phyloP scores from a whole-genome alignment of 2,797 vertebrate species.

The Sparidentex hasta region DNA sequence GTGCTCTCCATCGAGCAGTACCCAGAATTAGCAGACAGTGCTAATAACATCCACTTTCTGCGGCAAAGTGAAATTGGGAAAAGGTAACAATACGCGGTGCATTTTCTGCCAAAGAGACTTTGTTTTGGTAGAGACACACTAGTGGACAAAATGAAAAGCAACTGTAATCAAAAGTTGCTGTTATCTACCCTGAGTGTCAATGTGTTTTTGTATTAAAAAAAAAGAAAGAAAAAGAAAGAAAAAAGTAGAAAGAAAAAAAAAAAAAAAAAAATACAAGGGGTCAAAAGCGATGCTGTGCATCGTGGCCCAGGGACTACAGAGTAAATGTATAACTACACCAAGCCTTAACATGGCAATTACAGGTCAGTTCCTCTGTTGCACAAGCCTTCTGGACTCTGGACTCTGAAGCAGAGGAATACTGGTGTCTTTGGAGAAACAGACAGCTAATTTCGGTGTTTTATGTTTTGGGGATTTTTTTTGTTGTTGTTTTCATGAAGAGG shows the following conservation, averaged over 20 bases:
- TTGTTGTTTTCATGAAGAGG: constrained; percentile 90
- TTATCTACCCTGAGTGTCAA: constrained; percentile 69
- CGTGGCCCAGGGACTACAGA: constrained; percentile 87
- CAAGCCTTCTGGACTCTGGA: constrained; percentile 90
- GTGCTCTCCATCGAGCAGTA: constrained; percentile 99
- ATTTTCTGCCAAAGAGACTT: constrained; percentile 90
- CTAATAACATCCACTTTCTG: constrained; percentile 98
- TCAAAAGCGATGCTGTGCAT: constrained; percentile 89
- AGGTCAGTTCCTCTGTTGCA: constrained; percentile 93
- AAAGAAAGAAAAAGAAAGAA: constrained; percentile 6
- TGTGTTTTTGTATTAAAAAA: constrained; percentile 78
- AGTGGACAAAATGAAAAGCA: constrained; percentile 66
- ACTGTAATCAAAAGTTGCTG: constrained; percentile 61
- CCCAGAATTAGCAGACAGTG: constrained; percentile 97
- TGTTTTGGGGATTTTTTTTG: constrained; percentile 66
- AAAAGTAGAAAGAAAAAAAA: constrained; percentile 19
- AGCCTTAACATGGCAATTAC: constrained; percentile 91
- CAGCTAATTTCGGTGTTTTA: constrained; percentile 77
- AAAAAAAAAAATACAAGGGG: constrained; percentile 39
- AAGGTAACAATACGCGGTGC: constrained; percentile 94
- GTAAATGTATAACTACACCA: constrained; percentile 86
- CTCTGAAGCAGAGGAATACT: constrained; percentile 86
- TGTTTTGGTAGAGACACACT: constrained; percentile 81
- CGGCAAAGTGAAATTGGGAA: constrained; percentile 99
- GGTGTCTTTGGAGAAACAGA: constrained; percentile 83